Evolutionary conservation across 2,797 vertebrate species (phyloP), one percentile per base, ranked within the genome.

Genomic region (Trachops cirrhosus): DNA sequence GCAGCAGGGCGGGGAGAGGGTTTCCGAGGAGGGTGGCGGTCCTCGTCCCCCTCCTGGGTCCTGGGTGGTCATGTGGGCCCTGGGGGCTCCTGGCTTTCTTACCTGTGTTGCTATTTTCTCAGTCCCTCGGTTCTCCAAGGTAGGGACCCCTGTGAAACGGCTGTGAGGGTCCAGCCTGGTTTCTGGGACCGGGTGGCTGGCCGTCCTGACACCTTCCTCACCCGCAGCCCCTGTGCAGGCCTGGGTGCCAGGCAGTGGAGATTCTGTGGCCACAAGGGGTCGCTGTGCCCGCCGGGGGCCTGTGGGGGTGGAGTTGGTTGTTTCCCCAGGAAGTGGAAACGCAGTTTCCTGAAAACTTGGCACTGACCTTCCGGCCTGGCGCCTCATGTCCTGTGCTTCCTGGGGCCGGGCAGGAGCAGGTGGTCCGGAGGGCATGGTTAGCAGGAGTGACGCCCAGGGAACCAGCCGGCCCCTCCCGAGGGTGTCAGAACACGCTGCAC

Each of bases 81-180:
- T 26, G 0, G 92, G 77, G 24, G 9, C 11, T 59, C 32, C 68
- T 64, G 74, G 70, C 34, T 1, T 16, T 62, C 62, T 44, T 34
- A 1, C 4, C 0, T 15, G 12, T 32, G 0, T 46, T 26, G 15
- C 9, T 9, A 2, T 32, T 8, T 24, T 14, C 4, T 37, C 2
- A 2, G 4, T 5, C 0, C 19, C 73, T 41, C 14, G 0, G 0
- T 10, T 50, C 71, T 9, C 0, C 1, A 59, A 71, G n/a, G 71
- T 15, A 7, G 68, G 68, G 22, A 4, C 37, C 2, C 6, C 1
- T 1, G 11, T 1, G 46, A 48, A 11, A 46, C 6, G 52, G 77
- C 39, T 3, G 26, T 6, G 12, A 11, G 79, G 18, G 11, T 34
- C 22, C 15, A 34, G 6, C 32, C 22, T 3, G 3, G 4, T 44